These are phyloP conservation scores for Tinamus guttatus DNA, from an alignment of 2,113 vertebrate genomes.

Conservation along the genomic window DNA sequence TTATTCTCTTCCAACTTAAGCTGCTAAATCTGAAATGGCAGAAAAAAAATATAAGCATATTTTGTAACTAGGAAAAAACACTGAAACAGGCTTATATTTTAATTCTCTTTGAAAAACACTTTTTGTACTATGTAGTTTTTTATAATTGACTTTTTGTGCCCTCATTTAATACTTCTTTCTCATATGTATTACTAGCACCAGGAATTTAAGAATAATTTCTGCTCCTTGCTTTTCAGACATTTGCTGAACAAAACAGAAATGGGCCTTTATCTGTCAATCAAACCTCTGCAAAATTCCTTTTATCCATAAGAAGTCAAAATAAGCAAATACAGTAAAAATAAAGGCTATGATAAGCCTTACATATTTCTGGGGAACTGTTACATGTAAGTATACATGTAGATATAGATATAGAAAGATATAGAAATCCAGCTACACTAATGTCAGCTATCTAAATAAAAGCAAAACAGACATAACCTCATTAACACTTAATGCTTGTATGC, in stretches of 20 bases:
- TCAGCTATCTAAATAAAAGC: conserved; percentile 13
- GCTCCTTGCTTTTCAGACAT: conserved; percentile 2
- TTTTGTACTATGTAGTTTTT: neutral
- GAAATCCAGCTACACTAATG: neutral
- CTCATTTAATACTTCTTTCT: neutral
- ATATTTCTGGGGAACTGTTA: neutral
- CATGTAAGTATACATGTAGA: neutral
- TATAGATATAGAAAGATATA: too few relatives aligned
- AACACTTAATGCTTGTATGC: neutral
- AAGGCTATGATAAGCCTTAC: neutral
- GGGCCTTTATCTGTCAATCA: neutral
- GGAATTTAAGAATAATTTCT: neutral
- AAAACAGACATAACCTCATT: neutral
- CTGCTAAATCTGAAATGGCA: neutral
- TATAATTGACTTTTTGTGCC: neutral
- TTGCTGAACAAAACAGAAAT: neutral
- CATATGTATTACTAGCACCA: neutral
- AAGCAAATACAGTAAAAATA: conserved; percentile 9
- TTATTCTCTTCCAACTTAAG: neutral
- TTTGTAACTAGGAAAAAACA: conserved; percentile 12
- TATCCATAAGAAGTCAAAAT: neutral
- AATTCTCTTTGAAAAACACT: neutral
- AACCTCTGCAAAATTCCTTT: neutral
- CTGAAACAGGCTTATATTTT: neutral
- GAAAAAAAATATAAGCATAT: conserved; percentile 49